Evolutionary conservation across 2,113 vertebrate genomes (phyloP), one percentile per base, ranked within the genome.

Genomic region (Chamaetylas fuelleborni): DNA sequence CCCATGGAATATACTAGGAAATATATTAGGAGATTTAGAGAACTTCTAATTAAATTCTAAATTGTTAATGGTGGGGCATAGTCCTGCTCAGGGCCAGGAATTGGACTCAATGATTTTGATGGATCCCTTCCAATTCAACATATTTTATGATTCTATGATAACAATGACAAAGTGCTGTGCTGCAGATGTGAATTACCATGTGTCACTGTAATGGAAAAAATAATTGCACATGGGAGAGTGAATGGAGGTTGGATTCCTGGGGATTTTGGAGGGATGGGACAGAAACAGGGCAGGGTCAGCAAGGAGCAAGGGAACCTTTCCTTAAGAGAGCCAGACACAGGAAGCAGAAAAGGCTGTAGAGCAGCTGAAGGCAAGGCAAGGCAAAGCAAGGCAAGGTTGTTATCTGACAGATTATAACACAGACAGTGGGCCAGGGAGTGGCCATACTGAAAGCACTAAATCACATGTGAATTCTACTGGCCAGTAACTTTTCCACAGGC

Each of bases 191-290:
- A 57, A 50, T n/a, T 34, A 45, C 38, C 20, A 43, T 0, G 16
- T 43, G 29, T 57, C 53, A 67, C 24, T 48, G 70, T 38, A 36
- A n/a, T 2, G 26, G 40, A 40, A 50, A 60, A 82, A 81, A 25
- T 0, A 66, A 16, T 4, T 66, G 53, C 40, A 20, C 0, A 36
- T 40, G 9, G 28, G 4, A 58, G 6, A 45, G 34, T 9, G 34
- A 78, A 65, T 47, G 34, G 20, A 53, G 42, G 15, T 19, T 31
- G 23, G 17, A 77, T 74, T 84, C 19, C 43, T n/a, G 73, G 10
- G 31, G 61, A 36, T 69, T 86, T 70, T 65, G 61, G 43, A 66
- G 48, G 14, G 50, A 29, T n/a, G 7, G 34, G 19, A 40, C 25
- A 50, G 64, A 48, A 87, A 42, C 45, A 76, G 50, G 1, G 0